Percentiles rank a stretch among this genome's conserved stretches.
phyloP scores from a whole-genome alignment of 2,888 invertebrate genomes.

The Cephus nigrinus region DNA sequence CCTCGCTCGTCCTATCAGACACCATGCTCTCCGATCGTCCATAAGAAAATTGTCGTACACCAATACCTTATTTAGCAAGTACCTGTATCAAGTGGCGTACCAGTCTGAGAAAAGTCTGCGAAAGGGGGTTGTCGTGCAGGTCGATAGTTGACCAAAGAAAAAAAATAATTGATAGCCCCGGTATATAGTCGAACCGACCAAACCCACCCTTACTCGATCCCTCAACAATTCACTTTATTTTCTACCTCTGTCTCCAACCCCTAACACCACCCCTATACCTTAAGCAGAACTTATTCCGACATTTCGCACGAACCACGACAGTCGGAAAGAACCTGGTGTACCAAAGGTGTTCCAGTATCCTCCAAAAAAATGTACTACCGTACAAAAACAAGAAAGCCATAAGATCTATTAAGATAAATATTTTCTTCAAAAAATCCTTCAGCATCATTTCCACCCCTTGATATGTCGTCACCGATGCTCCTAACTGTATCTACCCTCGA shows the following conservation, averaged over 20 bases:
- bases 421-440: background rate
- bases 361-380: background rate
- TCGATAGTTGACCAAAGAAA: constrained; percentile 32
- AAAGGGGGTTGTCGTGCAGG: background rate
- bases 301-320: background rate
- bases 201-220: background rate
- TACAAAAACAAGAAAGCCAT: background rate
- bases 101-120: background rate
- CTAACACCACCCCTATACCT: background rate
- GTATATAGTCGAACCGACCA: background rate
- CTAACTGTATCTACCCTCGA: background rate
- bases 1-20: constrained; percentile 1
- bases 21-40: constrained; percentile 19
- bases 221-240: background rate
- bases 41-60: constrained; percentile 57
- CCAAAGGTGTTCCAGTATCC: background rate
- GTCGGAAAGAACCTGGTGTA: background rate
- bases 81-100: constrained; percentile 27
- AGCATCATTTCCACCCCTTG: background rate
- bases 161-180: constrained; percentile 29
- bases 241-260: background rate
- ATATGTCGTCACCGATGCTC: background rate
- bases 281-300: background rate
- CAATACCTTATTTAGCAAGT: constrained; percentile 53
- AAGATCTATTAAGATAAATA: background rate